Percentiles rank a stretch among this genome's conserved stretches.
Conservation (phyloP, 1,140 invertebrate species). For the Hetaerina americana region DNA sequence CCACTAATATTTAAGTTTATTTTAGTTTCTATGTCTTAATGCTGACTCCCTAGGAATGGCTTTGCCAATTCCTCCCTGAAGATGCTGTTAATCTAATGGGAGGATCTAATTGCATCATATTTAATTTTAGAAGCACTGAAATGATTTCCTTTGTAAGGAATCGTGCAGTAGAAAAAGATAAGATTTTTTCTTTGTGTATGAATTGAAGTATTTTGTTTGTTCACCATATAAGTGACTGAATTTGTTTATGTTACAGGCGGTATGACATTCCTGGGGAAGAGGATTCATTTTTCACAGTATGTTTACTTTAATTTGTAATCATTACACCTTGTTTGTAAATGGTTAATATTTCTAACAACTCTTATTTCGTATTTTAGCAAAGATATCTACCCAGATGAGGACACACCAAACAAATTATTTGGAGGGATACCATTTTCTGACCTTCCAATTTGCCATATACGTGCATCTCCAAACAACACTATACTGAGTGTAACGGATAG, state of each 20-base stretch:
- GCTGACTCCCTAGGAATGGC: background rate
- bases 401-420: constrained; percentile 58
- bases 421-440: constrained; percentile 63
- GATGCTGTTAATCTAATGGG: too few species aligned
- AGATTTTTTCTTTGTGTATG: too few species aligned
- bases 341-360: constrained; percentile 13
- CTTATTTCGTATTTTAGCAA: constrained; percentile 37
- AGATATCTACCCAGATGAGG: constrained; percentile 57
- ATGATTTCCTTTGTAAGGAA: too few species aligned
- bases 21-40: too few species aligned
- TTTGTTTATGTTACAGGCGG: background rate
- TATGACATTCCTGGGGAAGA: background rate
- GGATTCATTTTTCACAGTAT: background rate
- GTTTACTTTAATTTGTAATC: background rate
- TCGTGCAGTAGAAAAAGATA: too few species aligned
- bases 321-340: background rate
- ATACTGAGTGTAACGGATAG: constrained; percentile 58
- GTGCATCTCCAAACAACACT: constrained; percentile 75
- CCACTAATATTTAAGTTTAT: too few species aligned
- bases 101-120: too few species aligned
- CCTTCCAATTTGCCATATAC: constrained; percentile 68
- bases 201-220: too few species aligned
- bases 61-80: background rate
- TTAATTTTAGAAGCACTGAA: too few species aligned
- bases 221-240: background rate